Percentiles rank a stretch among this genome's conserved stretches.
These are phyloP conservation scores for Drosophila phalerata DNA, from an alignment of 2,888 invertebrate genomes.

Conservation along the genomic window DNA sequence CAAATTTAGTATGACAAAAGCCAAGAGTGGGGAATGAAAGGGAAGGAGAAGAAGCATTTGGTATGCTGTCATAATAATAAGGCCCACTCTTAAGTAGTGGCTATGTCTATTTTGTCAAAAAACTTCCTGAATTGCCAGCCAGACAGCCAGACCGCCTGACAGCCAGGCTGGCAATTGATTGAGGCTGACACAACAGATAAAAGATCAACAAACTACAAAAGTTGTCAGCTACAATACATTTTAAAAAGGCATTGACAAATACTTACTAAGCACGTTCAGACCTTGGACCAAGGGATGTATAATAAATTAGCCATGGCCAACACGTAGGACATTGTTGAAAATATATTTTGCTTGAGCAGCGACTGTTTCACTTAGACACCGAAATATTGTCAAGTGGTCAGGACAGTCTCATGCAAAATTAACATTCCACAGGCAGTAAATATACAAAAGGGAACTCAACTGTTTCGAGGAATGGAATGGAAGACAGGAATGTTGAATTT, in stretches of 20 bases:
- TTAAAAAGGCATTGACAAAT: slow-evolving; percentile 67
- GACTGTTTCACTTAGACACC: slow-evolving; percentile 48
- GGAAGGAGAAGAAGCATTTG: not conserved
- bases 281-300: slow-evolving; percentile 41
- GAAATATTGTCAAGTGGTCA: slow-evolving; percentile 71
- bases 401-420: slow-evolving; percentile 62
- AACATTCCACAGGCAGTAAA: slow-evolving; percentile 60
- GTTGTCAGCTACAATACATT: slow-evolving; percentile 46
- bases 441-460: slow-evolving; percentile 33
- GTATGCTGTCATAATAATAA: slow-evolving; percentile 54
- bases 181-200: slow-evolving; percentile 56
- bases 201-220: slow-evolving; percentile 62
- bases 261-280: slow-evolving; percentile 14
- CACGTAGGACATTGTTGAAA: slow-evolving; percentile 64
- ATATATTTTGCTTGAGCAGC: slow-evolving; percentile 44
- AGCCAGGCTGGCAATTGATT: slow-evolving; percentile 65
- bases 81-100: slow-evolving; percentile 5
- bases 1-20: slow-evolving; percentile 32
- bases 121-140: slow-evolving; percentile 34
- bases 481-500: not conserved
- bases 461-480: not conserved
- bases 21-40: not conserved
- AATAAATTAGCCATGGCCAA: slow-evolving; percentile 78
- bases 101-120: slow-evolving; percentile 58
- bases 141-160: slow-evolving; percentile 31